Conservation (phyloP, 2,113 vertebrate species). For the Ceratotherium simum region DNA sequence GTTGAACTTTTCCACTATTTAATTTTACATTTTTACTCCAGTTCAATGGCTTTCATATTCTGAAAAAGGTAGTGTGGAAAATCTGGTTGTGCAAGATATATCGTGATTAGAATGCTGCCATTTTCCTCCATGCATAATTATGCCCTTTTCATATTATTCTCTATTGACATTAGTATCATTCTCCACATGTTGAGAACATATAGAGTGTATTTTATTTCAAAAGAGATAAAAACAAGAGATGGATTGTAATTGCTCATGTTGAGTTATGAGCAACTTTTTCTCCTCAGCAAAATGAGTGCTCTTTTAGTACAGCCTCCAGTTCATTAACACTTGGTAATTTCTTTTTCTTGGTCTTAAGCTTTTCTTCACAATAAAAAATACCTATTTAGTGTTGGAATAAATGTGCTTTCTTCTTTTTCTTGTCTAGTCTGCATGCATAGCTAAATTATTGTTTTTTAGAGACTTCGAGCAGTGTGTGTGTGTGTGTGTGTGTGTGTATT, state of each 20-base stretch:
- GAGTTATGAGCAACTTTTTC: constrained; percentile 31
- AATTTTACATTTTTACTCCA: constrained; percentile 30
- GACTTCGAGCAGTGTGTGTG: not conserved
- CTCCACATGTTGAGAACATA: not conserved
- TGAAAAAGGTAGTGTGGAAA: not conserved
- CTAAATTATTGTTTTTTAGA: not conserved
- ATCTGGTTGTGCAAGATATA: not conserved
- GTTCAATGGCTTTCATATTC: not conserved
- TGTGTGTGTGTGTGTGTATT: not conserved
- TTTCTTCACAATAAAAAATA: constrained; percentile 38
- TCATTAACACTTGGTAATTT: not conserved
- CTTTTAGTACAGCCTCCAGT: not conserved
- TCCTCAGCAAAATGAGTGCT: not conserved
- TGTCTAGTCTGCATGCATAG: not conserved
- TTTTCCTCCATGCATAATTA: not conserved
- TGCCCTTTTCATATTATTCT: constrained; percentile 40
- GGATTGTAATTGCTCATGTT: not conserved
- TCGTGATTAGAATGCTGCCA: not conserved
- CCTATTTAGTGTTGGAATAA: not conserved
- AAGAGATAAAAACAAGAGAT: constrained; percentile 7
- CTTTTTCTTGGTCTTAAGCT: constrained; percentile 36
- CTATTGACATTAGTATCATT: not conserved
- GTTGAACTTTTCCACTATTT: not conserved
- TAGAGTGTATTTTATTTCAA: not conserved
- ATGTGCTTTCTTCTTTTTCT: not conserved